Evolutionary conservation across 2,888 invertebrate genomes (phyloP), one percentile per base, ranked within the genome.

Genomic region (Drosophila borealis): DNA sequence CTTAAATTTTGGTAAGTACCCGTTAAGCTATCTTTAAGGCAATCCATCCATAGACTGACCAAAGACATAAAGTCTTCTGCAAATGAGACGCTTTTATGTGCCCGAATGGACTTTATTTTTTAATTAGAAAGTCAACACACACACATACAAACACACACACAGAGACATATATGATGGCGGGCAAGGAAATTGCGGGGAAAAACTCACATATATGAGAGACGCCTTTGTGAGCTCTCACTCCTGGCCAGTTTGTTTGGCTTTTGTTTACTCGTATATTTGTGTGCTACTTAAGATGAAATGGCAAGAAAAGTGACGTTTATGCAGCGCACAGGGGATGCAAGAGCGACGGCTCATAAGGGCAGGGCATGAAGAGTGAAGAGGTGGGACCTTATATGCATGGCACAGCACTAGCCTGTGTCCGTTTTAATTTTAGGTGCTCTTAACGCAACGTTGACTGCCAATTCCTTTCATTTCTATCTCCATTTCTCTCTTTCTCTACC

Each of bases 1-100:
- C 90, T 89, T 90, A 90, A 88, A 90, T 88, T 91, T 90, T 90
- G 91, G 91, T 91, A 86, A 91, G 91, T 90, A 63, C 64, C 6
- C 17, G 1, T 3, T 36, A 9, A 44, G 6, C 14, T 61, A 55
- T 25, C 57, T 70, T 67, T 62, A 78, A 78, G 66, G 41, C 50
- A 44, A 45, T 5, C 39, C 11, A 10, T 19, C 33, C 10, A 17
- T 34, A 37, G 51, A 57, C 61, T 62, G 53, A 46, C 55, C 56
- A 51, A 55, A 59, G 61, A 50, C 34, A 42, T 21, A 54, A 59
- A 59, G 44, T 63, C 56, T 68, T 55, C 62, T 55, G 3, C 42
- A 50, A 74, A 81, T 69, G 65, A 70, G 63, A 68, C 51, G 63
- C 66, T 59, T 76, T 80, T 82, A 65, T 78, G 67, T 76, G 74